Evolutionary conservation across 2,113 vertebrate genomes (phyloP).

Genomic region (Isurus oxyrinchus): DNA sequence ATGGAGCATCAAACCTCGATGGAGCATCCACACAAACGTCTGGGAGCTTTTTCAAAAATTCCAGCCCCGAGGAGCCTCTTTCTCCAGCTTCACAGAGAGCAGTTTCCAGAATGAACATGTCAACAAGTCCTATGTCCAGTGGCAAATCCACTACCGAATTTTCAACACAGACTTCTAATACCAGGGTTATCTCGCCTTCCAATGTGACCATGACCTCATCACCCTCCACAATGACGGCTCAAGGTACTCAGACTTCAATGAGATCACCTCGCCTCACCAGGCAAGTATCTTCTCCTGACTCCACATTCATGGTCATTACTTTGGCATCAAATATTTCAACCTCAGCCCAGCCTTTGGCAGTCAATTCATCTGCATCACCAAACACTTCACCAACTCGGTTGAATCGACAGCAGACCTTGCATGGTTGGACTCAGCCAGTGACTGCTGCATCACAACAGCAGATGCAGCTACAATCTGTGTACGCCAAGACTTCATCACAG

Average conservation of each 20-base stretch:
- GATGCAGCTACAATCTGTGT: constrained; percentile 54
- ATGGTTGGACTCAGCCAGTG: constrained; percentile 61
- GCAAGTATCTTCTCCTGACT: constrained; percentile 81
- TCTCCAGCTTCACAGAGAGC: constrained; percentile 65
- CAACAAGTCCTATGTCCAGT: constrained; percentile 22
- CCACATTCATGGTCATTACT: constrained; percentile 80
- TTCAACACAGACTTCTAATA: constrained; percentile 79
- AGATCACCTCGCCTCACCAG: constrained; percentile 68
- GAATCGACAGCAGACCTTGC: constrained; percentile 62
- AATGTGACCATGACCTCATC: constrained; percentile 47
- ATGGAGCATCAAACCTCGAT: constrained; percentile 53
- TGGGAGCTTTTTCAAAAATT: constrained; percentile 70
- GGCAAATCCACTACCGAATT: constrained; percentile 71
- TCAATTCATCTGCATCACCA: constrained; percentile 77
- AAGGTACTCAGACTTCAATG: constrained; percentile 67
- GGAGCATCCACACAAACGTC: constrained; percentile 48
- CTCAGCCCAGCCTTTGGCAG: constrained; percentile 71
- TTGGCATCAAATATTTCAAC: constrained; percentile 69
- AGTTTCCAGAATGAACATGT: constrained; percentile 52
- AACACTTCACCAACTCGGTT: constrained; percentile 73
- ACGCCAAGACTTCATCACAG: constrained; percentile 53
- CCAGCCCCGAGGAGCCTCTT: constrained; percentile 67
- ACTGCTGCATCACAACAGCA: constrained; percentile 57
- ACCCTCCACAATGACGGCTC: constrained; percentile 62
- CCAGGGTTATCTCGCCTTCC: constrained; percentile 52